phyloP scores from a whole-genome alignment of 1,140 invertebrate genomes.

The Frieseomelitta varia region DNA sequence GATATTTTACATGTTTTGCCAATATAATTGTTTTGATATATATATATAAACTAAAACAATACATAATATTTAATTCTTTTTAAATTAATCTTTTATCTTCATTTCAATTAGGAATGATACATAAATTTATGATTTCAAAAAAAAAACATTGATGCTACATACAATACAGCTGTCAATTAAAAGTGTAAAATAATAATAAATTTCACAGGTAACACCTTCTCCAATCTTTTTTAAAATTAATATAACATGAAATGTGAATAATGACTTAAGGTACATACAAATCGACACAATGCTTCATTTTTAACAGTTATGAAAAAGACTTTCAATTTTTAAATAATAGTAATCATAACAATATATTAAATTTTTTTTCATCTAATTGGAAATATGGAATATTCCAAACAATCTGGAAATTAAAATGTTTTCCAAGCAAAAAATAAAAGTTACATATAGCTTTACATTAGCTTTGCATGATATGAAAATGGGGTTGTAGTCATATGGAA shows the following conservation, averaged over 20 bases:
- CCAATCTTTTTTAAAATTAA: neutral
- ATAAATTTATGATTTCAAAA: slow-evolving; percentile 24
- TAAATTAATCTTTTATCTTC: slow-evolving; percentile 2
- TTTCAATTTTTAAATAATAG: neutral
- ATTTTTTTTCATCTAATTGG: neutral
- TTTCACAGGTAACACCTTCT: slow-evolving; percentile 29
- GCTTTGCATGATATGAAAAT: neutral
- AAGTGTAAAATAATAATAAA: slow-evolving; percentile 41
- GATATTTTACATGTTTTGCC: slow-evolving; percentile 23
- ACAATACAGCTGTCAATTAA: slow-evolving; percentile 40
- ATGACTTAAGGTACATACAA: neutral
- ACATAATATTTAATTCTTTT: neutral
- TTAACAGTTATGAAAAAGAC: neutral
- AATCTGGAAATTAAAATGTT: slow-evolving; percentile 8
- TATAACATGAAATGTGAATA: slow-evolving; percentile 9
- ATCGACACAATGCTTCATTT: slow-evolving; percentile 3
- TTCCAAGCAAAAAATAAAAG: slow-evolving; percentile 4
- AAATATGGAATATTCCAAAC: slow-evolving; percentile 6
- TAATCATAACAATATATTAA: slow-evolving; percentile 4
- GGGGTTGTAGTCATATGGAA: slow-evolving; percentile 21
- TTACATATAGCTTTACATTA: slow-evolving; percentile 1
- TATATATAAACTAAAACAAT: slow-evolving; percentile 38
- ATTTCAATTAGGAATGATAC: slow-evolving; percentile 6
- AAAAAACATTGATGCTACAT: neutral
- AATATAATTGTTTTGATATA: slow-evolving; percentile 6